Evolutionary conservation across 2,113 vertebrate genomes (phyloP).

Genomic region (Montifringilla adamsi): DNA sequence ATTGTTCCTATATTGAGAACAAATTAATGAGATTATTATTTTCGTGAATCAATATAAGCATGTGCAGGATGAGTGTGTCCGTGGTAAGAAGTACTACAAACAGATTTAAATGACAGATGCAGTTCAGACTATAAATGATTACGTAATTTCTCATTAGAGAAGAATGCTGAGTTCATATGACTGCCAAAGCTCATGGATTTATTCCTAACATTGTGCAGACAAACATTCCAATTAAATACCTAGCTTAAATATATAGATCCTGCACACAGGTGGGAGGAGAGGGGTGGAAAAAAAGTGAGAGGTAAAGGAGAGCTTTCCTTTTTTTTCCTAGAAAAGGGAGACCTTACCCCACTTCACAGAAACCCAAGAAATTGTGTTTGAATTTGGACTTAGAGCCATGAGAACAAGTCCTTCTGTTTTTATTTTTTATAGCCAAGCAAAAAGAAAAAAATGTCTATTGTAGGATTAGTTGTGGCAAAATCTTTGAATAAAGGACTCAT

Average conservation of each 20-base stretch:
- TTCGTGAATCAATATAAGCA: not conserved
- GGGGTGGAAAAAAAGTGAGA: not conserved
- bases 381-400: not conserved
- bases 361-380: not conserved
- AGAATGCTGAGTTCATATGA: slow-evolving; percentile 59
- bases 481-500: not conserved
- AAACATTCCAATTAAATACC: slow-evolving; percentile 39
- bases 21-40: not conserved
- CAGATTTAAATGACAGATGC: slow-evolving; percentile 61
- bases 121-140: slow-evolving; percentile 25
- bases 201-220: slow-evolving; percentile 43
- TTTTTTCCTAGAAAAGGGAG: not conserved
- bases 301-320: not conserved
- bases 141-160: slow-evolving; percentile 30
- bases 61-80: not conserved
- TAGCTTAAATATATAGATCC: slow-evolving; percentile 26
- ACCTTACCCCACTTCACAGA: not conserved
- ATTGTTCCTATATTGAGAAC: not conserved
- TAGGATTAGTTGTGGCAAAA: not conserved
- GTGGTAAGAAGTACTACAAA: not conserved
- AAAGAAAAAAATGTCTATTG: not conserved
- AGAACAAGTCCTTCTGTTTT: not conserved
- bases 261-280: not conserved
- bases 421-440: not conserved
- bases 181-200: slow-evolving; percentile 54